A percentile compares a stretch with the other conserved stretches of the same genome.
phyloP scores from a whole-genome alignment of 2,888 invertebrate genomes.

The Erebia epiphron region DNA sequence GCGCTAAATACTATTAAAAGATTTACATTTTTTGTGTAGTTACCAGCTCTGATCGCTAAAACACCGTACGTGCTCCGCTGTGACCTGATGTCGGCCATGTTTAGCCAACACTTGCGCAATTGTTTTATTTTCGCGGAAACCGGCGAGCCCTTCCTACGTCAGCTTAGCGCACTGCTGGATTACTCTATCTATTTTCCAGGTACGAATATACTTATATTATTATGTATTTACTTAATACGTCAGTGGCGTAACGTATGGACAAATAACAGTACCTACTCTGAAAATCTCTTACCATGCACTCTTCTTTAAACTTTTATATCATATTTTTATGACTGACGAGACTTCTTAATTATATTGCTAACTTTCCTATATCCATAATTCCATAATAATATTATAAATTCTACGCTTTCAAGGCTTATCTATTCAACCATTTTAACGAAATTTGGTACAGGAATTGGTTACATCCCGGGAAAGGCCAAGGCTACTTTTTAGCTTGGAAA shows the following conservation, averaged over 20 bases:
- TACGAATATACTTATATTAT: no score
- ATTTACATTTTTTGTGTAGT: slow-evolving; percentile 46
- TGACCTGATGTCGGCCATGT: slow-evolving; percentile 78
- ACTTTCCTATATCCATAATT: no score
- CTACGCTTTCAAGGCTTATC: no score
- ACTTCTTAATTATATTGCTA: no score
- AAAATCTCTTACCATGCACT: not conserved
- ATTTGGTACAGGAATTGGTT: no score
- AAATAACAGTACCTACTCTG: not conserved
- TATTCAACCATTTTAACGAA: no score
- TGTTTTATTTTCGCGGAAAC: slow-evolving; percentile 78
- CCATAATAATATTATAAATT: no score
- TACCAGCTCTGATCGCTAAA: slow-evolving; percentile 64
- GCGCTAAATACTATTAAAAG: not conserved
- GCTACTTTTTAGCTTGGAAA: no score
- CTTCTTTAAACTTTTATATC: not conserved
- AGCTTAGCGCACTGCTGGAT: slow-evolving; percentile 71
- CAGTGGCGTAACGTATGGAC: slow-evolving; percentile 6
- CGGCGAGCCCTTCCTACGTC: slow-evolving; percentile 75
- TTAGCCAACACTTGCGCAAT: slow-evolving; percentile 74
- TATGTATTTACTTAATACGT: not conserved
- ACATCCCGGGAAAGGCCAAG: no score
- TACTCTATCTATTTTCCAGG: slow-evolving; percentile 78
- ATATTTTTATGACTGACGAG: not conserved
- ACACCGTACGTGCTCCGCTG: slow-evolving; percentile 76